These are phyloP conservation scores for Achroia grisella DNA, from an alignment of 1,140 invertebrate species.

Conservation along the genomic window DNA sequence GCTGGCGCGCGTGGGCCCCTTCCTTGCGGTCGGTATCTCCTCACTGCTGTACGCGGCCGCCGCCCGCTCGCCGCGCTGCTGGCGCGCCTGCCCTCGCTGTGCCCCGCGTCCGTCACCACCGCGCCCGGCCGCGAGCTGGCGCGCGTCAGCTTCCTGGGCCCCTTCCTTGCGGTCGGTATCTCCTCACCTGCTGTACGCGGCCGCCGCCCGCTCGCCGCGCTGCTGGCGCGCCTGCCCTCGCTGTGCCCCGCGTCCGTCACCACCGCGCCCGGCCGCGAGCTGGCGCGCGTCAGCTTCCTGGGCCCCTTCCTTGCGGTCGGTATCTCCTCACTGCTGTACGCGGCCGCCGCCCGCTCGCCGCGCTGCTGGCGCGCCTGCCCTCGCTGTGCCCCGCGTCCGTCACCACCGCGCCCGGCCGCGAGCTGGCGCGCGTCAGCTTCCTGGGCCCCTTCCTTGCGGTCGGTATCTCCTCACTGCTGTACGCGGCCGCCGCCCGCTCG, in stretches of 20 bases:
- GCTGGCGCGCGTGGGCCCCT: constrained; percentile 86
- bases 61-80: constrained; percentile 85
- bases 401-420: constrained; percentile 38
- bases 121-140: constrained; percentile 84
- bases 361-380: too few species aligned
- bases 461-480: too few species aligned
- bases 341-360: too few species aligned
- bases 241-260: constrained; percentile 85
- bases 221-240: constrained; percentile 83
- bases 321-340: constrained; percentile 3
- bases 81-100: constrained; percentile 81
- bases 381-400: constrained; percentile 36
- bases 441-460: constrained; percentile 46
- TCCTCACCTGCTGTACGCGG: constrained; percentile 46
- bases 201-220: constrained; percentile 57
- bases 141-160: constrained; percentile 87
- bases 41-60: too few species aligned
- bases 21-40: constrained; percentile 57
- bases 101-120: constrained; percentile 79
- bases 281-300: constrained; percentile 87
- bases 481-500: constrained; percentile 79
- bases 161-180: constrained; percentile 73
- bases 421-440: constrained; percentile 77
- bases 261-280: constrained; percentile 84
- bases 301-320: constrained; percentile 90